Evolutionary conservation across 2,888 invertebrate genomes (phyloP).

Genomic region (Idaea biselata): DNA sequence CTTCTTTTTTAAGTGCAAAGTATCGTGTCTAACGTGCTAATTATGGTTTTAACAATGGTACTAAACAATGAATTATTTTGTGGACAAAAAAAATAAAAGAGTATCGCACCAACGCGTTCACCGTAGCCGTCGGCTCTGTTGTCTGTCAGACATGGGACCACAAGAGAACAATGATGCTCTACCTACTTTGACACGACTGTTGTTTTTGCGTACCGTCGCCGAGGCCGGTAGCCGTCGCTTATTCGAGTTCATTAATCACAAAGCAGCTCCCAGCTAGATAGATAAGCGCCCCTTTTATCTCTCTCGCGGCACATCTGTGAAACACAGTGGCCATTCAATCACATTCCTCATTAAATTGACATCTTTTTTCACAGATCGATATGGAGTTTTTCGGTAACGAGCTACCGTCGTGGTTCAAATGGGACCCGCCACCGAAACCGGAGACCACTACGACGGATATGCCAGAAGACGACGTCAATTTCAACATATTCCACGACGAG

Average conservation of each 20-base stretch:
- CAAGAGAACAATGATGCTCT: conserved; percentile 54
- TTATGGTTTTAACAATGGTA: background rate
- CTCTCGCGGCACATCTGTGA: conserved; percentile 32
- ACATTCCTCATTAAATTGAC: conserved; percentile 22
- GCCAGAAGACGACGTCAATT: conserved; percentile 64
- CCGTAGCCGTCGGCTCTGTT: conserved; percentile 28
- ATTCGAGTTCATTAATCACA: conserved; percentile 72
- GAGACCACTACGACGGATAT: conserved; percentile 69
- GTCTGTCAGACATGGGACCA: conserved; percentile 33
- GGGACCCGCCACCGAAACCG: conserved; percentile 67
- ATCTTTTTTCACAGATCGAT: conserved; percentile 59
- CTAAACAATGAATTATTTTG: background rate
- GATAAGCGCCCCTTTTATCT: conserved; percentile 57
- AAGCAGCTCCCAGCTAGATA: conserved; percentile 61
- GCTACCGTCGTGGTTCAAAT: conserved; percentile 72
- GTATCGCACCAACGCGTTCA: conserved; percentile 23
- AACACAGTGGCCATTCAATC: conserved; percentile 19
- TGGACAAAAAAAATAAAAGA: conserved; percentile 8
- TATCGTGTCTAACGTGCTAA: background rate
- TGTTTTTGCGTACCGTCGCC: conserved; percentile 54
- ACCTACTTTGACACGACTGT: conserved; percentile 58
- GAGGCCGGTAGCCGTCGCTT: conserved; percentile 40
- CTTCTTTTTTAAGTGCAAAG: background rate
- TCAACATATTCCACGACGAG: conserved; percentile 72
- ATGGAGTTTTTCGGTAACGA: conserved; percentile 65